phyloP scores from a whole-genome alignment of 2,113 vertebrate species.

The Forbesichthys agassizii region DNA sequence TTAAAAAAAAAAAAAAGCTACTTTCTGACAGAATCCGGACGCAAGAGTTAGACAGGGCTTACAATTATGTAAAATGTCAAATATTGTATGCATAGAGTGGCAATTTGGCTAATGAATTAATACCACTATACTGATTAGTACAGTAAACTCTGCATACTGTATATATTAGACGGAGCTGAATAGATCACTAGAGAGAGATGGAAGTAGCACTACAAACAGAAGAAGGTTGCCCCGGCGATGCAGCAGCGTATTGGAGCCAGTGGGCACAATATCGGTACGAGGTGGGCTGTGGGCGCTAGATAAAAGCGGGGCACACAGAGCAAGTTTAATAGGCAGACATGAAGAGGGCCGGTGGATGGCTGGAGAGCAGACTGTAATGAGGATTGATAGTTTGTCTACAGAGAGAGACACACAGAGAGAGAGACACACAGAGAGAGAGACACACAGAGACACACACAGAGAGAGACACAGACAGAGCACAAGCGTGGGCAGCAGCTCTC shows the following conservation, averaged over 20 bases:
- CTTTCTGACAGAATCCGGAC: too few relatives aligned
- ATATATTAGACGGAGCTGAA: not conserved
- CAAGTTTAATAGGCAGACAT: slow-evolving; percentile 42
- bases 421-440: not conserved
- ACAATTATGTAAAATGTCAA: too few relatives aligned
- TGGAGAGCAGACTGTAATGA: slow-evolving; percentile 56
- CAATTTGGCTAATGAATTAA: too few relatives aligned
- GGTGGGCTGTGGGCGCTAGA: slow-evolving; percentile 18
- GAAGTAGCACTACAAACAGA: not conserved
- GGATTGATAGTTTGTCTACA: slow-evolving; percentile 63
- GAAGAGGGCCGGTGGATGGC: slow-evolving; percentile 31
- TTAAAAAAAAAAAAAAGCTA: too few relatives aligned
- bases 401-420: slow-evolving; percentile 1
- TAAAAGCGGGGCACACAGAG: not conserved
- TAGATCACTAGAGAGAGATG: not conserved
- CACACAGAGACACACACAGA: not conserved
- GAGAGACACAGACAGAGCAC: not conserved
- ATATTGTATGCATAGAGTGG: not conserved
- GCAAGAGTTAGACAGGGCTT: too few relatives aligned
- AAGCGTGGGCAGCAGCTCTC: slow-evolving; percentile 26
- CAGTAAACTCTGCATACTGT: not conserved
- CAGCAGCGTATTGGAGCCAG: not conserved
- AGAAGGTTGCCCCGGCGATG: too few relatives aligned
- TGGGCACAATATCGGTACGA: not conserved
- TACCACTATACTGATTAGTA: too few relatives aligned